A percentile compares a stretch with the other conserved stretches of the same genome.
Conservation (phyloP, 1,140 invertebrate species). For the Macrobrachium nipponense region DNA sequence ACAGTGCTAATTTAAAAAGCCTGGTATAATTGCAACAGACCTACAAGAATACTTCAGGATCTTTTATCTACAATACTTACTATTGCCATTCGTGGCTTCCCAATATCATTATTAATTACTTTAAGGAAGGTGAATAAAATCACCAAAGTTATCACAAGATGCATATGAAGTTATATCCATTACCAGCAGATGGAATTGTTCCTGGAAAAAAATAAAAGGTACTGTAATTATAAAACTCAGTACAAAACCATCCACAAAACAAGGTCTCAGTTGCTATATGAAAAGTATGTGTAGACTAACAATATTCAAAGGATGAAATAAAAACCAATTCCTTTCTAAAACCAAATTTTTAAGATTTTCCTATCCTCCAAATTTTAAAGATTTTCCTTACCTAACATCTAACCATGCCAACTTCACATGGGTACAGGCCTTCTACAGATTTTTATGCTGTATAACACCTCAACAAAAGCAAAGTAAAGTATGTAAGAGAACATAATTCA, state of each 20-base stretch:
- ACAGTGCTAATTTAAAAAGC: no score
- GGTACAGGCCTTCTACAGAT: no score
- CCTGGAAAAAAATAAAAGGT: slow-evolving; percentile 23
- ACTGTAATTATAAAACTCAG: neutral
- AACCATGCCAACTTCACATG: no score
- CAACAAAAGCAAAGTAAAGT: no score
- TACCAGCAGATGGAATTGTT: slow-evolving; percentile 19
- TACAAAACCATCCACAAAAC: no score
- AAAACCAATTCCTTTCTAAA: no score
- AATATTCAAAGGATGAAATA: neutral
- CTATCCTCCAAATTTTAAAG: no score
- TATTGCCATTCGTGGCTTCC: slow-evolving; percentile 40
- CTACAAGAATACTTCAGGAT: neutral
- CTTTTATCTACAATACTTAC: slow-evolving; percentile 28
- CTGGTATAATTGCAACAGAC: neutral
- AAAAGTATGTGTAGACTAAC: neutral
- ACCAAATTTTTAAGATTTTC: no score
- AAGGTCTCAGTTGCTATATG: neutral
- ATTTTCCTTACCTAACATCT: no score
- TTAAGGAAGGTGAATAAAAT: slow-evolving; percentile 73
- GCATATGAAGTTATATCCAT: slow-evolving; percentile 66
- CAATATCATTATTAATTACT: neutral
- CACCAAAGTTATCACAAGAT: slow-evolving; percentile 80
- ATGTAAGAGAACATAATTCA: no score
- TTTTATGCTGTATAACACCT: no score